Evolutionary conservation across 2,888 invertebrate species (phyloP), one percentile per base, ranked within the genome.

Genomic region (Mellilla xanthometata): DNA sequence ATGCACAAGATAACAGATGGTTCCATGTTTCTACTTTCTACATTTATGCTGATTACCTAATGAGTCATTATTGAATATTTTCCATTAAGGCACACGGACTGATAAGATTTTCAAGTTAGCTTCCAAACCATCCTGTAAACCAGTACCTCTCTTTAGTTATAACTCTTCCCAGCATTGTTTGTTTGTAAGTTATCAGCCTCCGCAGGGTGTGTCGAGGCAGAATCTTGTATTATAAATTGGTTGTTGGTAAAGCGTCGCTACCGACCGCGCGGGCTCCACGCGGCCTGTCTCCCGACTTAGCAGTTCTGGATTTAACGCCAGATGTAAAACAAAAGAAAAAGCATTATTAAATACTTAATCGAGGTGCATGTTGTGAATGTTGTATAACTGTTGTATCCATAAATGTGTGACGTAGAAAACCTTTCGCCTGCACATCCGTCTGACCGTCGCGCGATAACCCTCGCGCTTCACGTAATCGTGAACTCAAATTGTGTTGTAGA

Each of bases 361-460:
- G 28, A 28, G 28, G 28, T 36, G 35, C 35, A 36, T 36, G 36
- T 15, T 36, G 36, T 36, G 28, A 36, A 36, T 28, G 32, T 46
- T 46, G 39, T 46, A 31, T 34, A 35, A 31, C 45, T 46, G 39
- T 46, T 40, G 46, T 46, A 46, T 39, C 12, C 24, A 27, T 34
- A 24, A 39, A 39, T 26, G 30, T 45, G 35, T 46, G 40, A 31
- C 19, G 46, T 29, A 28, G 36, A 11, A 32, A 27, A 46, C 31
- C 40, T 23, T 27, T 31, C 24, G 30, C 34, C 45, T 39, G 39
- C 39, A 24, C 12, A 39, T 33, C 13, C 24, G 42, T 12, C n/a
- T n/a, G n/a, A n/a, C n/a, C n/a, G n/a, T n/a, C 15, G 4, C 15
- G 6, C 15, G 15, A 19, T 19, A 19, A 19, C 15, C 15, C 26